Conservation (phyloP, 2,797 vertebrate species). For the Notoglanidium macrostoma region DNA sequence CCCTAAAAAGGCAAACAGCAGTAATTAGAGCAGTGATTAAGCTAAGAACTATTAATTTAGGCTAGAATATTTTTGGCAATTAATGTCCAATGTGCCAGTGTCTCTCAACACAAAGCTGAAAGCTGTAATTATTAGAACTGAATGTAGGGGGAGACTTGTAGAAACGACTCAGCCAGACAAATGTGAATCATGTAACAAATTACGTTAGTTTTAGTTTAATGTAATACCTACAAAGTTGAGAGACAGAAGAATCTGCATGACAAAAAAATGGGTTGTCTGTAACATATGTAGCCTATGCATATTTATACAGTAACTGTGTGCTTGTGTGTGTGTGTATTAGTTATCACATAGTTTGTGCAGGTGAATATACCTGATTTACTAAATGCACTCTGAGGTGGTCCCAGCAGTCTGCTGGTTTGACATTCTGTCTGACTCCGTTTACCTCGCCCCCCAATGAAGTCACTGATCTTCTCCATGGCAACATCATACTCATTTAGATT, state of each 20-base stretch:
- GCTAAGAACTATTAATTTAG: background rate
- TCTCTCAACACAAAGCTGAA: background rate
- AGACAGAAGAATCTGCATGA: background rate
- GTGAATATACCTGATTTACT: background rate
- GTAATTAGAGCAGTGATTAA: constrained; percentile 4
- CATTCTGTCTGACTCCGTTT: background rate
- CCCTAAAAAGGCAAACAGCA: background rate
- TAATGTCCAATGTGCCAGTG: background rate
- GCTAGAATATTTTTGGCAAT: background rate
- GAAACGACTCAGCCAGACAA: background rate
- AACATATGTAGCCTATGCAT: background rate
- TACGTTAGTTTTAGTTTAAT: background rate
- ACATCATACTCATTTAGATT: background rate
- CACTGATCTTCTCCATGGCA: background rate
- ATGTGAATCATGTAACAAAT: background rate
- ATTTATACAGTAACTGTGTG: background rate
- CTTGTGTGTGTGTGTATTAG: background rate
- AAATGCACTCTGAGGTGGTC: background rate
- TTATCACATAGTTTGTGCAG: background rate
- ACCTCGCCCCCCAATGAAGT: background rate
- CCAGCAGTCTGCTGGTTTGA: background rate
- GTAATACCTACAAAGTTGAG: background rate
- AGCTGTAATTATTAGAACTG: background rate
- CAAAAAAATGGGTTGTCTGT: background rate
- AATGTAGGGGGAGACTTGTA: background rate